These are phyloP conservation scores for Lithodes maja DNA, from an alignment of 2,888 invertebrate species.

Conservation along the genomic window DNA sequence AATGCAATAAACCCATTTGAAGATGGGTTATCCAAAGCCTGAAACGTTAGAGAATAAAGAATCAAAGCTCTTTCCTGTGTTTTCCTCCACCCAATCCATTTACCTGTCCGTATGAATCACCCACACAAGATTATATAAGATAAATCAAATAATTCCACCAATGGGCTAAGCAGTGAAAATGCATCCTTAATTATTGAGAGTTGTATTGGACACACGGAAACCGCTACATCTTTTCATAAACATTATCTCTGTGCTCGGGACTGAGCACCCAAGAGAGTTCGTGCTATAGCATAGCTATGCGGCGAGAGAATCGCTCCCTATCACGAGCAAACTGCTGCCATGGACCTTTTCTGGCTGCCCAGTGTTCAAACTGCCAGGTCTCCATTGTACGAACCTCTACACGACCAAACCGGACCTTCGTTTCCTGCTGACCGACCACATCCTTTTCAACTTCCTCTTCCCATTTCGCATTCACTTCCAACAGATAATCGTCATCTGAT, in stretches of 20 bases:
- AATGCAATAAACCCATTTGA: too few species aligned
- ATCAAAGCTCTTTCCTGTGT: too few species aligned
- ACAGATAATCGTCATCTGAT: background rate
- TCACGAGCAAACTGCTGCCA: constrained; percentile 54
- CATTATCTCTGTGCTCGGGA: constrained; percentile 6
- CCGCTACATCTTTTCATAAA: constrained; percentile 27
- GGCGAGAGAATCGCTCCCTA: constrained; percentile 34
- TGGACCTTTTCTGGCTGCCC: constrained; percentile 35
- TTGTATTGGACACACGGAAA: too few species aligned
- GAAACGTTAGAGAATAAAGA: too few species aligned
- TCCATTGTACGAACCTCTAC: constrained; percentile 28
- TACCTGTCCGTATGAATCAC: too few species aligned
- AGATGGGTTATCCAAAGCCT: too few species aligned
- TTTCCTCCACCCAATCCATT: too few species aligned
- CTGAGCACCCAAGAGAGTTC: constrained; percentile 26
- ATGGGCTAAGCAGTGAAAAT: too few species aligned
- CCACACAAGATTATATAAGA: too few species aligned
- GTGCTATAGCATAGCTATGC: constrained; percentile 24
- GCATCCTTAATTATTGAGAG: too few species aligned
- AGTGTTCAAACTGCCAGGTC: constrained; percentile 35
- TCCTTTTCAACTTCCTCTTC: constrained; percentile 25
- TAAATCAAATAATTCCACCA: too few species aligned
- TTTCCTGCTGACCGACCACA: background rate
- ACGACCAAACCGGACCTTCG: constrained; percentile 31
- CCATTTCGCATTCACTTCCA: constrained; percentile 41